Base-by-base conservation (phyloP, 2,888 invertebrate genomes). In the Leucozona laternaria region DNA sequence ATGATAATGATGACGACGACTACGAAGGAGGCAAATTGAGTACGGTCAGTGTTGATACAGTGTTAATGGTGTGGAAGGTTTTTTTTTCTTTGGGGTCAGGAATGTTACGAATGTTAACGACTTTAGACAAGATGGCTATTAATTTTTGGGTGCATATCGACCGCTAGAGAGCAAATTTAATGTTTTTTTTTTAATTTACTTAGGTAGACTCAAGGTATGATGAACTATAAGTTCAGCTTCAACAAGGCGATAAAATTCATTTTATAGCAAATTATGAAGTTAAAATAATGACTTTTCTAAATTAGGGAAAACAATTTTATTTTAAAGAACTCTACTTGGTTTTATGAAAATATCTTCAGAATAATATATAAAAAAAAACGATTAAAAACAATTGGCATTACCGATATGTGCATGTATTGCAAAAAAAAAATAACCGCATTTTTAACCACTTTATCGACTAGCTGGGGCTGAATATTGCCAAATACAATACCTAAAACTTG, bases 31-130 rank as follows among this genome's bases (percentile, higher is more conserved):
- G 31, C 20, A 45, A 37, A 57, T 55, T 78, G 62, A 58, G 43
- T 37, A 70, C 40, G 85, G 68, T 71, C 71, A 79, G 81, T 62
- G 66, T 17, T 83, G 57, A 34, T 53, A n/a, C 34, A 68, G 37
- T 68, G 45, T 34, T 79, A 73, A 81, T 81, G 40, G 72, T 25
- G 57, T 64, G 53, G 37, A 81, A 70, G 53, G 55, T 62, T 66
- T 13, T 17, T 28, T 45, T n/a, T 45, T 31, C 75, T 81, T 60
- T 75, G 20, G 20, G 86, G 82, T 86, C 82, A 86, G 78, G 82
- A 79, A 82, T 86, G 78, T 71, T 53, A 58, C 8, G 73, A 77
- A 77, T 37, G 10, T 25, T 45, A 45, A 40, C 40, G 48, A 57
- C 11, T 28, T 13, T 10, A 40, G 20, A 43, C 43, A 45, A 45